Percentiles rank a stretch among this genome's conserved stretches.
phyloP scores from a whole-genome alignment of 2,797 vertebrate genomes.

The Melanogrammus aeglefinus region DNA sequence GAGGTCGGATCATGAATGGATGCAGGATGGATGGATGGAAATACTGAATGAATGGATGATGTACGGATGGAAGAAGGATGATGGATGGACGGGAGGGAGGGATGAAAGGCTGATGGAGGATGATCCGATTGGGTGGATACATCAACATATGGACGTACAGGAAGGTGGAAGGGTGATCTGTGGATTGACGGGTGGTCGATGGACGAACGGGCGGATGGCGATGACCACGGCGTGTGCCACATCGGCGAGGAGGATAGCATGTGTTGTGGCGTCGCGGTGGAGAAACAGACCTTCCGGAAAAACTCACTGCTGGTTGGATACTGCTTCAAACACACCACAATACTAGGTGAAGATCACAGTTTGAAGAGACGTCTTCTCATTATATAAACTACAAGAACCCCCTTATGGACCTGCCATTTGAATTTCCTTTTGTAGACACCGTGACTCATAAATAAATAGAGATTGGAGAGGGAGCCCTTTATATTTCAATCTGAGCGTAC shows the following conservation, averaged over 20 bases:
- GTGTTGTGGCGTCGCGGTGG: background rate
- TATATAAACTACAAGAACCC: background rate
- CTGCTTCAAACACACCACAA: no score
- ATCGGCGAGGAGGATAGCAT: no score
- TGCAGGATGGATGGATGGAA: background rate
- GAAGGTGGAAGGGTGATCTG: no score
- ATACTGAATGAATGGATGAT: background rate
- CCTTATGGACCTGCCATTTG: constrained; percentile 23
- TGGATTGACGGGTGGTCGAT: background rate
- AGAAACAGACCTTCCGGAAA: background rate
- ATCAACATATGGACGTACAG: background rate
- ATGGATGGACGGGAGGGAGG: background rate
- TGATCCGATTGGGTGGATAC: no score
- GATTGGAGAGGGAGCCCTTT: constrained; percentile 52
- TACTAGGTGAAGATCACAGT: background rate
- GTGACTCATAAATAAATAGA: constrained; percentile 29
- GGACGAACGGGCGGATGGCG: background rate
- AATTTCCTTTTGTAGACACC: constrained; percentile 38
- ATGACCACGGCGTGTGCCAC: no score
- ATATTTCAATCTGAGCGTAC: constrained; percentile 51
- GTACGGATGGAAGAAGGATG: background rate
- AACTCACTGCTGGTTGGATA: background rate
- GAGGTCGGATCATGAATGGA: no score
- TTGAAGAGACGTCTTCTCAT: background rate
- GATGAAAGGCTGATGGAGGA: background rate